Conservation (phyloP, 2,888 invertebrate species). For the Notodonta dromedarius region DNA sequence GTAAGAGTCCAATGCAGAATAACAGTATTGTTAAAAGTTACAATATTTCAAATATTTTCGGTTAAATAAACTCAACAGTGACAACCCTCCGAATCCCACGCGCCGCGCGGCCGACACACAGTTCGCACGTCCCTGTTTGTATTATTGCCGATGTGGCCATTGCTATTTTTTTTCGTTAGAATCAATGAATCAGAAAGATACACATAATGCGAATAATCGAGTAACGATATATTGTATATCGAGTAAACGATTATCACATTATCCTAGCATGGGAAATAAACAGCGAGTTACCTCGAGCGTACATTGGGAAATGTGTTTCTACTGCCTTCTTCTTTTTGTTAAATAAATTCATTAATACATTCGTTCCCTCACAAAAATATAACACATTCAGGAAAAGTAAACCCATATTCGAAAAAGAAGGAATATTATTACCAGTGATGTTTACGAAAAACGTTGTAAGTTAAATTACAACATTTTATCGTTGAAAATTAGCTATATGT, state of each 20-base stretch:
- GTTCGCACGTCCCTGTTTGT: conserved; percentile 44
- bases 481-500: too few species aligned
- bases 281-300: conserved; percentile 7
- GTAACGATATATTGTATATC: conserved; percentile 27
- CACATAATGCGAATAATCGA: conserved; percentile 43
- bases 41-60: too few species aligned
- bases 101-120: conserved; percentile 14
- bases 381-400: too few species aligned
- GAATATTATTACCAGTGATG: too few species aligned
- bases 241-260: conserved; percentile 36
- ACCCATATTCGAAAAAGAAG: too few species aligned
- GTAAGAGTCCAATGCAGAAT: too few species aligned
- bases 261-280: conserved; percentile 25
- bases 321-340: not conserved
- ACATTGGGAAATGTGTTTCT: not conserved
- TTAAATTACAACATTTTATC: too few species aligned
- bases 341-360: not conserved
- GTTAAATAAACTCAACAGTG: conserved; percentile 6
- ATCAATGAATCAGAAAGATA: conserved; percentile 32
- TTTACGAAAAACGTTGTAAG: too few species aligned
- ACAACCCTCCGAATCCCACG: conserved; percentile 29
- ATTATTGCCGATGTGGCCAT: conserved; percentile 24
- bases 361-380: too few species aligned
- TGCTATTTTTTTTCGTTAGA: conserved; percentile 35
- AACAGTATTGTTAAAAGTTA: too few species aligned